phyloP scores from a whole-genome alignment of 2,113 vertebrate species.

The Alethe diademata region DNA sequence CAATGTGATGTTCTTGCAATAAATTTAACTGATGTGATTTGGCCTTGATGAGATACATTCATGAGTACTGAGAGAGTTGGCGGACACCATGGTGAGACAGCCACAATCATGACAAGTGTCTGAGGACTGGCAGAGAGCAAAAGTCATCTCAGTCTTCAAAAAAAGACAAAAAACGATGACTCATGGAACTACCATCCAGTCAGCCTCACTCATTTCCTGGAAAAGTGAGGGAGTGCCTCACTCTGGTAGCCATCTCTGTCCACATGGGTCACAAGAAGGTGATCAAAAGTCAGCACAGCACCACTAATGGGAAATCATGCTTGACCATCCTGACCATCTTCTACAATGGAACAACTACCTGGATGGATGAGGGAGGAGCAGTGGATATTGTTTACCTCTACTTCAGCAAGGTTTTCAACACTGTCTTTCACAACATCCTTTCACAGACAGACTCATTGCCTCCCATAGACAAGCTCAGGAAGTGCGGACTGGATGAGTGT shows the following conservation, averaged over 20 bases:
- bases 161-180: not conserved
- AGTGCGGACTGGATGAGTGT: not conserved
- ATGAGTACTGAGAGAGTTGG: not conserved
- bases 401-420: not conserved
- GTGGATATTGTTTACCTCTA: not conserved
- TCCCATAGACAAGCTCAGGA: not conserved
- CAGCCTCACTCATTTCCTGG: not conserved
- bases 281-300: not conserved
- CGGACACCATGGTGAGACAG: rapidly evolving
- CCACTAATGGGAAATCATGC: not conserved
- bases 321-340: not conserved
- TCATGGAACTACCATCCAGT: not conserved
- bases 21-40: not conserved
- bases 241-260: not conserved
- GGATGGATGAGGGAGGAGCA: not conserved
- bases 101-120: not conserved
- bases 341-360: not conserved
- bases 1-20: not conserved
- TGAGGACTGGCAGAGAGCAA: not conserved
- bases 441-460: not conserved
- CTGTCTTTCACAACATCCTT: not conserved
- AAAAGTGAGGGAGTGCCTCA: not conserved
- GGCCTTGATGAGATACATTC: not conserved
- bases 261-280: not conserved
- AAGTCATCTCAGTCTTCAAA: not conserved